phyloP scores from a whole-genome alignment of 2,113 vertebrate genomes.

The Myiagra hebetior region DNA sequence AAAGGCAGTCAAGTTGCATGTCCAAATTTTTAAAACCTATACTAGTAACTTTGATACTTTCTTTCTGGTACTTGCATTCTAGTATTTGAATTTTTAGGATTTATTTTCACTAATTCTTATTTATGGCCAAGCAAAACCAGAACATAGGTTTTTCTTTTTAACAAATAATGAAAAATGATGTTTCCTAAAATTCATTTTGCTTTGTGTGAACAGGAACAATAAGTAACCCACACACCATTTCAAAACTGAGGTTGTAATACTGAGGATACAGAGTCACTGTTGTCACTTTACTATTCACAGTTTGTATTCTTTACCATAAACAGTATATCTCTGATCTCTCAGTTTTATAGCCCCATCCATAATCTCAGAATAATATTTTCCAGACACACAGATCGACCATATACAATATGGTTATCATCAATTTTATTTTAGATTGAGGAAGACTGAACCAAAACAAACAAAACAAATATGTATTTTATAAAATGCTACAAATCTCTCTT shows the following conservation, averaged over 20 bases:
- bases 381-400: not conserved
- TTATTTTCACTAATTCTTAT: not conserved
- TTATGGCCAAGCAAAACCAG: not conserved
- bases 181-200: not conserved
- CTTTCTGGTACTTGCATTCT: not conserved
- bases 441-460: not conserved
- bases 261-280: not conserved
- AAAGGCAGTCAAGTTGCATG: not conserved
- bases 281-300: not conserved
- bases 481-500: not conserved
- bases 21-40: not conserved
- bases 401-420: not conserved
- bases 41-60: not conserved
- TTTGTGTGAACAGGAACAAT: not conserved
- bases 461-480: not conserved
- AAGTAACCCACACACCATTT: not conserved
- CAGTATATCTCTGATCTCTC: conserved; percentile 17
- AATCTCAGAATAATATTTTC: conserved; percentile 38
- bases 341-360: not conserved
- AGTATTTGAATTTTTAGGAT: not conserved
- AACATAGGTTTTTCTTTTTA: not conserved
- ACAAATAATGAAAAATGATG: not conserved
- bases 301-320: conserved; percentile 38
- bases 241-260: not conserved
- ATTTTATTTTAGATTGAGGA: conserved; percentile 36